These are phyloP conservation scores for Orchesella flavescens DNA, from an alignment of 2,888 invertebrate genomes.

Conservation along the genomic window DNA sequence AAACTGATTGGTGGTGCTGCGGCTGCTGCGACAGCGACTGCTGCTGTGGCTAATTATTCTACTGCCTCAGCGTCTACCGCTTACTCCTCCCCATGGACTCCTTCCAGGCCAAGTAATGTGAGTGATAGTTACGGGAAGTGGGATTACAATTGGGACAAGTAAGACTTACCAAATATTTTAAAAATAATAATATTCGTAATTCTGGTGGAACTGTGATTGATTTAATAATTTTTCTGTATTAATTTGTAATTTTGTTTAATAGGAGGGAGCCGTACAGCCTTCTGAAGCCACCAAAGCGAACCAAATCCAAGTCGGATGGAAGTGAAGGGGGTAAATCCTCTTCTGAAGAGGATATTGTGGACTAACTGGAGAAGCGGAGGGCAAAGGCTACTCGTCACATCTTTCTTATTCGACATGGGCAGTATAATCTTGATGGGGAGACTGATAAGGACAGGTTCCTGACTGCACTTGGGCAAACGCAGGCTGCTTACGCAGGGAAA, in stretches of 20 bases:
- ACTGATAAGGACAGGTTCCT: conserved; percentile 84
- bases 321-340: conserved; percentile 7
- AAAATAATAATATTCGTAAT: too few relatives aligned
- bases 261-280: conserved; percentile 85
- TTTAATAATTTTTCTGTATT: too few relatives aligned
- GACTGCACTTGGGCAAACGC: conserved; percentile 84
- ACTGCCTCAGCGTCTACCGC: neutral
- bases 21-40: conserved; percentile 57
- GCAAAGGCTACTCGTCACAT: conserved; percentile 84
- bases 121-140: conserved; percentile 78
- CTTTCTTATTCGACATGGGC: conserved; percentile 94
- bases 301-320: conserved; percentile 19
- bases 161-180: conserved; percentile 73
- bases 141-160: conserved; percentile 94
- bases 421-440: conserved; percentile 86
- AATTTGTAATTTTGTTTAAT: conserved; percentile 64
- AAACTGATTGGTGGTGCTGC: conserved; percentile 55
- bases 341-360: conserved; percentile 81
- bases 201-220: too few relatives aligned
- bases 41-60: conserved; percentile 57
- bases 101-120: conserved; percentile 58
- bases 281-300: conserved; percentile 78
- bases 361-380: conserved; percentile 79
- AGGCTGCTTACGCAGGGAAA: conserved; percentile 89
- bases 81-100: conserved; percentile 45